These are phyloP conservation scores for Nemotelus pantherinus DNA, from an alignment of 2,888 invertebrate genomes.

Conservation along the genomic window DNA sequence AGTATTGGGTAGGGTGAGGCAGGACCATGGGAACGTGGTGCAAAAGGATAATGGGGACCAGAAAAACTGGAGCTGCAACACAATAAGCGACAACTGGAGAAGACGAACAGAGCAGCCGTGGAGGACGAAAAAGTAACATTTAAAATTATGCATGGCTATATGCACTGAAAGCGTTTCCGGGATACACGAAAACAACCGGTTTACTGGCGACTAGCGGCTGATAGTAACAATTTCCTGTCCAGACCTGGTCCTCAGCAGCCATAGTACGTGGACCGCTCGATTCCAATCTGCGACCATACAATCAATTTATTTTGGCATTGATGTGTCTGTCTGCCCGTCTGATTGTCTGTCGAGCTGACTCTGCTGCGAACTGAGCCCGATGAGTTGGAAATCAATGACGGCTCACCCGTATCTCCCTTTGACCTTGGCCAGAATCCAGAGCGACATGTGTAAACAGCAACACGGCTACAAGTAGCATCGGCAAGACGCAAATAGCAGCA, in stretches of 20 bases:
- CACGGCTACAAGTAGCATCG: not conserved
- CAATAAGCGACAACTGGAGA: not conserved
- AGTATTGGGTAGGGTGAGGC: not conserved
- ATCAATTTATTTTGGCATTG: constrained; percentile 36
- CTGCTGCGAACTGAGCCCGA: not conserved
- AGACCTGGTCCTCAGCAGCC: not conserved
- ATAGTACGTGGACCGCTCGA: not conserved
- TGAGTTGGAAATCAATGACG: constrained; percentile 3
- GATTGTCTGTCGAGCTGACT: not conserved
- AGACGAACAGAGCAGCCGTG: not conserved
- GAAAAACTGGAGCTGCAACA: not conserved
- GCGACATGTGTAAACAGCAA: not conserved
- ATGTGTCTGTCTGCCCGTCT: constrained; percentile 34
- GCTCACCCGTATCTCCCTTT: constrained; percentile 15
- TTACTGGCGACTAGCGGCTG: not conserved
- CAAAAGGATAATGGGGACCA: not conserved
- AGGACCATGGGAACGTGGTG: not conserved
- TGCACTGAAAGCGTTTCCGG: constrained; percentile 16
- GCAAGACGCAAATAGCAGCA: constrained; percentile 3
- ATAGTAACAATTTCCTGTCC: not conserved
- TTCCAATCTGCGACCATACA: constrained; percentile 25
- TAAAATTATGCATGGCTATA: not conserved
- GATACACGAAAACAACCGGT: constrained; percentile 14
- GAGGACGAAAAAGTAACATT: not conserved
- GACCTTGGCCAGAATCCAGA: constrained; percentile 35